phyloP scores from a whole-genome alignment of 2,888 invertebrate genomes.

The Catocala nupta region DNA sequence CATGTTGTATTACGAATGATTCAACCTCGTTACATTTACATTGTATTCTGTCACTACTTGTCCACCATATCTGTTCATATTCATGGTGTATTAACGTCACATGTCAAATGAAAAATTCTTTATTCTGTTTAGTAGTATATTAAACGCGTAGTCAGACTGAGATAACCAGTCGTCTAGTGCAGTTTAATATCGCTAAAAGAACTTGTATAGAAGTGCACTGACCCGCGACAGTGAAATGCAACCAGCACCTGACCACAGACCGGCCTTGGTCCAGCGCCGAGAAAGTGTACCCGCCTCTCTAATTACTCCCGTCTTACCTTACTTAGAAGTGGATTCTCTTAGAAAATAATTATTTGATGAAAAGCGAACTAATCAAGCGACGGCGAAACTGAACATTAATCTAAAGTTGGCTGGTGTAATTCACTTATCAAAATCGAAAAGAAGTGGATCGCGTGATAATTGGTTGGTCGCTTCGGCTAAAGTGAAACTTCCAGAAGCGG shows the following conservation, averaged over 20 bases:
- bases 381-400: constrained; percentile 36
- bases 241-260: constrained; percentile 66
- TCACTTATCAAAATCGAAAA: constrained; percentile 30
- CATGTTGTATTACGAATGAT: constrained; percentile 44
- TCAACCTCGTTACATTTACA: constrained; percentile 15
- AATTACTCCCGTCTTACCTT: constrained; percentile 70
- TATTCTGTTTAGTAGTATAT: not conserved
- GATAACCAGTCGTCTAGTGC: constrained; percentile 18
- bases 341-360: constrained; percentile 40
- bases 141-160: not conserved
- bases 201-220: constrained; percentile 66
- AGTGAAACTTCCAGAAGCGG: constrained; percentile 62
- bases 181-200: constrained; percentile 20
- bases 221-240: constrained; percentile 78
- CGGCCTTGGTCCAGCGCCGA: constrained; percentile 58
- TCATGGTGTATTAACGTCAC: not conserved
- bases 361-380: constrained; percentile 28
- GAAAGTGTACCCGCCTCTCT: constrained; percentile 79
- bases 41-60: not conserved
- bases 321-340: constrained; percentile 49
- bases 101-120: not conserved
- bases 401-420: constrained; percentile 29
- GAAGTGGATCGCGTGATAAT: constrained; percentile 58
- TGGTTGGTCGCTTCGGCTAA: constrained; percentile 53
- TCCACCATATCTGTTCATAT: not conserved